phyloP scores from a whole-genome alignment of 2,888 invertebrate species.

The Cantharis lateralis region DNA sequence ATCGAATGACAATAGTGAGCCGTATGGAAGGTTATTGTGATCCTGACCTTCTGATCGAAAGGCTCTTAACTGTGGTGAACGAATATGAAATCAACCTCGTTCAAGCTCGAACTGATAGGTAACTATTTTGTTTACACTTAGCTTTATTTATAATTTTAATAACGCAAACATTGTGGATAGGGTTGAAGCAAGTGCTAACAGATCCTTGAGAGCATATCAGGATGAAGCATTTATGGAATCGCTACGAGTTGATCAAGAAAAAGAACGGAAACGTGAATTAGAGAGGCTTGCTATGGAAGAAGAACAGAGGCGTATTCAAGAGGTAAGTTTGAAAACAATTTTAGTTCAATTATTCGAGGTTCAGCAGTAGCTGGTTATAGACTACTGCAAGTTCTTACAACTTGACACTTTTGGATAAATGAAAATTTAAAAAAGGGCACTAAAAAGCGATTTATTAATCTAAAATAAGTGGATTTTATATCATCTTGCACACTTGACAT shows the following conservation, averaged over 20 bases:
- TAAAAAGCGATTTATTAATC: no score
- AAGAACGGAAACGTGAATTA: constrained; percentile 75
- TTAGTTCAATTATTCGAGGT: background rate
- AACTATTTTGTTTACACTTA: background rate
- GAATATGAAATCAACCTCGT: constrained; percentile 89
- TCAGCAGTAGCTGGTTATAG: background rate
- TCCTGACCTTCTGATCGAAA: constrained; percentile 69
- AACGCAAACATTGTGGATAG: constrained; percentile 47
- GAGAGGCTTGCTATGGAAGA: constrained; percentile 62
- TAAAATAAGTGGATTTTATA: no score
- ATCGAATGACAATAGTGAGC: constrained; percentile 76
- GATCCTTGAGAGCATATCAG: constrained; percentile 86
- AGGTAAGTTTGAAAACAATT: constrained; percentile 38
- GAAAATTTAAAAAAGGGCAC: no score
- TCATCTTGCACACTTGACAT: no score
- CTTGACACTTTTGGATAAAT: no score
- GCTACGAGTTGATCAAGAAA: constrained; percentile 90
- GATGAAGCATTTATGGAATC: constrained; percentile 94
- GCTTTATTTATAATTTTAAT: background rate
- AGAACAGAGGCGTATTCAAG: constrained; percentile 54
- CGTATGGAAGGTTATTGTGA: constrained; percentile 86
- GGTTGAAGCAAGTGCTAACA: constrained; percentile 82
- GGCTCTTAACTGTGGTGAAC: constrained; percentile 75
- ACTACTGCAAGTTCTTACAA: no score
- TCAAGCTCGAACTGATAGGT: constrained; percentile 86